Conservation (phyloP, 92 coral and sea anemone species). For the Hydrozoanthus gracilis region DNA sequence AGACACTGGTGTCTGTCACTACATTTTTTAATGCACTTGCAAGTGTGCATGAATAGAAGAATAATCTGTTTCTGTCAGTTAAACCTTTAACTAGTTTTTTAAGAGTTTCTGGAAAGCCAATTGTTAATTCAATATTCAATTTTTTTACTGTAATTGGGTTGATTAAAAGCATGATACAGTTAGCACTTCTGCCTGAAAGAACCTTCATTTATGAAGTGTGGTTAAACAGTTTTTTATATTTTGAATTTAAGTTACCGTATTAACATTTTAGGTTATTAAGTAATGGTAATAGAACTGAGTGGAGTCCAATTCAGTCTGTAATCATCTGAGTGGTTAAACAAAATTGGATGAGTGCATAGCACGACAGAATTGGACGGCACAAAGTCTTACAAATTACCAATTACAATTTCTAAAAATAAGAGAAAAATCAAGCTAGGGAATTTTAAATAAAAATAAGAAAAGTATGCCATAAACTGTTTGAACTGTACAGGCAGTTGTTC, state of each 20-base stretch:
- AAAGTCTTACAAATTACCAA: background rate
- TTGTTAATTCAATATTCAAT: slow-evolving; percentile 11
- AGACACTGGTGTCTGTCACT: slow-evolving; percentile 17
- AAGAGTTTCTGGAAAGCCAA: slow-evolving; percentile 15
- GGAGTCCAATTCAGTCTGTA: too few species aligned
- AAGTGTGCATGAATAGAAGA: slow-evolving; percentile 11
- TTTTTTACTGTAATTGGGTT: background rate
- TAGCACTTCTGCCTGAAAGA: slow-evolving; percentile 6
- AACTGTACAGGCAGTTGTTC: too few species aligned
- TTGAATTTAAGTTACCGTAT: background rate
- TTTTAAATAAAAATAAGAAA: background rate
- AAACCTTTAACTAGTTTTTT: slow-evolving; percentile 12
- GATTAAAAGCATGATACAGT: slow-evolving; percentile 3
- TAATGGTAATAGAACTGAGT: background rate
- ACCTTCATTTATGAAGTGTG: background rate
- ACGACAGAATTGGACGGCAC: background rate
- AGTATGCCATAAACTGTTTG: background rate
- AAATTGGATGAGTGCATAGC: background rate
- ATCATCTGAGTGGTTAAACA: background rate
- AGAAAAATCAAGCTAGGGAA: background rate
- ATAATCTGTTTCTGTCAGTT: slow-evolving; percentile 12
- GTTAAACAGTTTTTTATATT: background rate
- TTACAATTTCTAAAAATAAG: background rate
- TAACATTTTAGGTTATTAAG: background rate
- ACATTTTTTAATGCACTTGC: slow-evolving; percentile 11